Evolutionary conservation across 2,797 vertebrate genomes (phyloP).

Genomic region (Clarias platycephalus): DNA sequence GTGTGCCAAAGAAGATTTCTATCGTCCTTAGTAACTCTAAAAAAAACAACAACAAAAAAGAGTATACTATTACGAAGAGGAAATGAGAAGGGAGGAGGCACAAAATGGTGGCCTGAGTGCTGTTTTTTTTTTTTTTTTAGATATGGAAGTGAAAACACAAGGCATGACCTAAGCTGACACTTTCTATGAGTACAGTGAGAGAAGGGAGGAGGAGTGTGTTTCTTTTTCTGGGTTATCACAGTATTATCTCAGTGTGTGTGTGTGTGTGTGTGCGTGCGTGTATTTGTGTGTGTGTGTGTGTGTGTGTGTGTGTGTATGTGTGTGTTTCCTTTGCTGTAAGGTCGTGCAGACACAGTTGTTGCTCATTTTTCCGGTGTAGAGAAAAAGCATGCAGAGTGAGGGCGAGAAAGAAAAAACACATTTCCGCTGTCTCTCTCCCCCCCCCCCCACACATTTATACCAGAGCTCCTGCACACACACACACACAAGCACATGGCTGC

Average conservation of each 20-base stretch:
- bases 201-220: not conserved
- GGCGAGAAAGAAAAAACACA: slow-evolving; percentile 29
- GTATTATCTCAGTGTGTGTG: slow-evolving; percentile 8
- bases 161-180: slow-evolving; percentile 20
- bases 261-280: slow-evolving; percentile 13
- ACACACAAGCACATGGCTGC: slow-evolving; percentile 12
- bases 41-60: slow-evolving; percentile 34
- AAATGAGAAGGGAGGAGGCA: slow-evolving; percentile 42
- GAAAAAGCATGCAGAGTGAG: slow-evolving; percentile 30
- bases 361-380: slow-evolving; percentile 30
- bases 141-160: slow-evolving; percentile 41
- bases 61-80: slow-evolving; percentile 36
- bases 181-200: slow-evolving; percentile 9
- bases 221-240: slow-evolving; percentile 25
- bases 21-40: slow-evolving; percentile 42
- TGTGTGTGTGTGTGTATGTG: not conserved
- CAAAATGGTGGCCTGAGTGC: slow-evolving; percentile 36
- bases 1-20: slow-evolving; percentile 47
- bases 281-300: not conserved
- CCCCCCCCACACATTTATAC: slow-evolving; percentile 1
- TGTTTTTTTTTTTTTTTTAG: slow-evolving; percentile 29
- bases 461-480: not conserved
- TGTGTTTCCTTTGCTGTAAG: slow-evolving; percentile 15
- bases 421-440: slow-evolving; percentile 41
- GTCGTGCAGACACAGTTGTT: slow-evolving; percentile 27